Evolutionary conservation across 37 sponge, comb jelly and placozoan species (phyloP), one percentile per base, ranked within the genome.

Genomic region (Ianthella basta): DNA sequence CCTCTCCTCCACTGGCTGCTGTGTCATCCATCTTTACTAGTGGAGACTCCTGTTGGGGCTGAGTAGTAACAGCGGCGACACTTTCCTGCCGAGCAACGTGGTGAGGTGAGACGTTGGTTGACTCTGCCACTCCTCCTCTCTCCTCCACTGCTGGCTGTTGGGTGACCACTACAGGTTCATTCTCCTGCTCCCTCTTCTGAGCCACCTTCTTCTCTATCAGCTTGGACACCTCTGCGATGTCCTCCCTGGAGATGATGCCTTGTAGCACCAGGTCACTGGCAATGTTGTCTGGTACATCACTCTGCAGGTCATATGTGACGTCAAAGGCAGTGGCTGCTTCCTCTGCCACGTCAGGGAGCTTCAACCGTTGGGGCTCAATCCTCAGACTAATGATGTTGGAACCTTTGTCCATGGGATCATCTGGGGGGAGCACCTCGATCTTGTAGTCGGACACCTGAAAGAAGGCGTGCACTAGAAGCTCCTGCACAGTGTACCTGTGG

Each of bases 381-480:
- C 83, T 35, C 54, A 94, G 20, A 16, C 24, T 73, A 0, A 90
- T 35, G 13, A 64, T 86, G 55, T 87, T 34, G 37, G 36, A 34
- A 12, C 5, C 38, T 60, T 44, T 50, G n/a, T 82, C 79, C 13
- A 59, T 30, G 24, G 79, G 83, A 56, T 84, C 60, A 40, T 67
- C 65, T 34, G 90, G 55, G 12, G 87, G 39, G 55, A 93, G 25
- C 13, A 90, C 86, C 59, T 89, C 96, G 21, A 94, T 82, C 72
- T 86, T 89, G n/a, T 86, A 89, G 35, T 94, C 94, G 12, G 67
- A 55, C 67, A 91, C 91, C 0, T 85, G 80, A 61, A 98, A 98
- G 91, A 96, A 96, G 80, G 88, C 84, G 72, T 94, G 93, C 18
- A 87, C 73, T 40, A 96, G 89, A 53, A 98, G 84, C 5, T 83